Evolutionary conservation across 2,888 invertebrate species (phyloP), one percentile per base, ranked within the genome.

Genomic region (Apotomis betuletana): DNA sequence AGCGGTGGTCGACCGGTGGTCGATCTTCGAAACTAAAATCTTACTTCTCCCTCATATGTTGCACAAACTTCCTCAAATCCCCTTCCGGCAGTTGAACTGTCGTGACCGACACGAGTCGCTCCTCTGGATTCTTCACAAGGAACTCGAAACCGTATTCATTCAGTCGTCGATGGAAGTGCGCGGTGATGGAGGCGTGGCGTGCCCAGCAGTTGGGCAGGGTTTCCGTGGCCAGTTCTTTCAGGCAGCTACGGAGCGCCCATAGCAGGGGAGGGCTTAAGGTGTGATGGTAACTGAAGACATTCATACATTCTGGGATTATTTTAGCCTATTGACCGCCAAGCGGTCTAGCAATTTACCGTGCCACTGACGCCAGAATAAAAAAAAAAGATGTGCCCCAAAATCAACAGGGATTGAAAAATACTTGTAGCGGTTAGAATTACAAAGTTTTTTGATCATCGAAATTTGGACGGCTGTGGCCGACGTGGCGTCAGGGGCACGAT

Each of bases 251-350:
- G 5, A 98, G 87, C 0, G 96, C 97, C 89, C 97, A 98, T 0
- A 98, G 83, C 62, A 97, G 87, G 1, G 96, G 97, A 0, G 97
- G 94, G 13, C 96, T 96, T n/a, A 96, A 94, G 0, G 98, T 98
- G 87, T 98, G 98, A 87, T 98, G 98, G 83, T 98, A 98, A 60
- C 96, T 84, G 15, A 55, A 55, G 27, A 27, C 27, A 27, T 27
- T 27, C 27, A 27, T 27, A 27, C 27, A 27, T 27, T 27, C 27
- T 27, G 27, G 27, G 27, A 27, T 27, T 27, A 27, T 27, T 27
- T 27, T 27, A n/a, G n/a, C n/a, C n/a, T n/a, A n/a, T n/a, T n/a
- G n/a, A n/a, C n/a, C n/a, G n/a, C n/a, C n/a, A n/a, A n/a, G n/a
- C n/a, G n/a, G n/a, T n/a, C n/a, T n/a, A n/a, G n/a, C n/a, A n/a